Evolutionary conservation across 2,113 vertebrate genomes (phyloP).

Genomic region (Peromyscus californicus): DNA sequence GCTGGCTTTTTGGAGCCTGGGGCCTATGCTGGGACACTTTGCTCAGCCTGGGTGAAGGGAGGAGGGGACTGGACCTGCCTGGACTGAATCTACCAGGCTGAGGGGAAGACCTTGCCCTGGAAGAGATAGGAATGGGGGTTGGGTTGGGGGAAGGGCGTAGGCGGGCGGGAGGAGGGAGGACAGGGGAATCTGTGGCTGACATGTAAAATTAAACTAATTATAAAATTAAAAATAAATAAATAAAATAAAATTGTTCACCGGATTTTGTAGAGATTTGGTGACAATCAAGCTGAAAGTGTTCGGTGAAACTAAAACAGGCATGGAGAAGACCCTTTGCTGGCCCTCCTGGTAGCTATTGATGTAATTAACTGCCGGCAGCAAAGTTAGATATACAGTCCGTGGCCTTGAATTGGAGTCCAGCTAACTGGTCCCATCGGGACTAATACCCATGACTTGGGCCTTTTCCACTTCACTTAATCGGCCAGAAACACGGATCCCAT

Average conservation of each 20-base stretch:
- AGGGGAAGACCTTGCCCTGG: too few relatives aligned
- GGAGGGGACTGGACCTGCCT: too few relatives aligned
- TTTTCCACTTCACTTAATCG: slow-evolving; percentile 69
- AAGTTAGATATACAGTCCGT: slow-evolving; percentile 74
- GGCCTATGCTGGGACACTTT: too few relatives aligned
- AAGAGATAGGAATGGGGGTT: too few relatives aligned
- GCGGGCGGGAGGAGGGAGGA: too few relatives aligned
- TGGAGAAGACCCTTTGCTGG: slow-evolving; percentile 51
- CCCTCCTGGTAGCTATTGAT: slow-evolving; percentile 75
- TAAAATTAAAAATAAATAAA: too few relatives aligned
- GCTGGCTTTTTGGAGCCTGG: too few relatives aligned
- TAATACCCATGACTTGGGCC: slow-evolving; percentile 74
- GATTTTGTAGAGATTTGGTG: background rate
- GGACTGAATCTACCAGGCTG: too few relatives aligned
- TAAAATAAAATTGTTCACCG: slow-evolving; percentile 25
- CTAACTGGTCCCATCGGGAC: slow-evolving; percentile 79
- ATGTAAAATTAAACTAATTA: too few relatives aligned
- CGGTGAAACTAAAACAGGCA: slow-evolving; percentile 56
- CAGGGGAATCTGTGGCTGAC: too few relatives aligned
- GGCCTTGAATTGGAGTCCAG: slow-evolving; percentile 80
- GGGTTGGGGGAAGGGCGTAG: too few relatives aligned
- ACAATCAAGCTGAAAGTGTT: slow-evolving; percentile 37
- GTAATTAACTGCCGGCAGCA: slow-evolving; percentile 79
- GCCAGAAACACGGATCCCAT: slow-evolving; percentile 69
- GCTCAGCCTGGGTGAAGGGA: too few relatives aligned